These are phyloP conservation scores for Stegostoma tigrinum DNA, from an alignment of 2,113 vertebrate genomes.

Conservation along the genomic window DNA sequence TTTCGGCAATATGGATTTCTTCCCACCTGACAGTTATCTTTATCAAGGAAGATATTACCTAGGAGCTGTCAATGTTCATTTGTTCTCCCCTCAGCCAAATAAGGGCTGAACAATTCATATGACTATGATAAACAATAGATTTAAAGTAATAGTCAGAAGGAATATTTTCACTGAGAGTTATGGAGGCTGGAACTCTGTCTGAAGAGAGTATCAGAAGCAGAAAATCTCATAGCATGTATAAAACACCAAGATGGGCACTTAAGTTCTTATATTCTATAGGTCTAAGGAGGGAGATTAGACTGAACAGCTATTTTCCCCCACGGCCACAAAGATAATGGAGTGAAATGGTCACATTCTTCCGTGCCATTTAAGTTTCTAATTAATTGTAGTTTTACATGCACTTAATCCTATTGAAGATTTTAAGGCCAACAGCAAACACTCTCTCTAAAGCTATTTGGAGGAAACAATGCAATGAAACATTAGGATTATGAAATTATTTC, in stretches of 20 bases:
- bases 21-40: too few relatives aligned
- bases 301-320: too few relatives aligned
- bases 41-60: too few relatives aligned
- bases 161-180: too few relatives aligned
- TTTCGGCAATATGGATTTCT: too few relatives aligned
- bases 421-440: not conserved
- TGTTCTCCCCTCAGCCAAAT: too few relatives aligned
- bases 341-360: not conserved
- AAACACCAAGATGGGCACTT: too few relatives aligned
- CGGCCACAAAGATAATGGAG: not conserved
- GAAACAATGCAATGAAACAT: not conserved
- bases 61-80: too few relatives aligned
- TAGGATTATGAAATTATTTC: not conserved
- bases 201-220: not conserved
- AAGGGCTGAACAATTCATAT: too few relatives aligned
- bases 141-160: not conserved
- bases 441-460: not conserved
- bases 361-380: not conserved
- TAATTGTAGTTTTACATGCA: not conserved
- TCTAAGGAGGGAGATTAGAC: too few relatives aligned
- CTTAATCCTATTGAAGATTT: not conserved
- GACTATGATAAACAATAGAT: not conserved
- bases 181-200: too few relatives aligned
- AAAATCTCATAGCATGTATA: not conserved
- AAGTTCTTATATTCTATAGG: too few relatives aligned